Percentiles rank a stretch among this genome's conserved stretches.
Evolutionary conservation across 2,888 invertebrate genomes (phyloP).

Genomic region (Drosophila borborema): DNA sequence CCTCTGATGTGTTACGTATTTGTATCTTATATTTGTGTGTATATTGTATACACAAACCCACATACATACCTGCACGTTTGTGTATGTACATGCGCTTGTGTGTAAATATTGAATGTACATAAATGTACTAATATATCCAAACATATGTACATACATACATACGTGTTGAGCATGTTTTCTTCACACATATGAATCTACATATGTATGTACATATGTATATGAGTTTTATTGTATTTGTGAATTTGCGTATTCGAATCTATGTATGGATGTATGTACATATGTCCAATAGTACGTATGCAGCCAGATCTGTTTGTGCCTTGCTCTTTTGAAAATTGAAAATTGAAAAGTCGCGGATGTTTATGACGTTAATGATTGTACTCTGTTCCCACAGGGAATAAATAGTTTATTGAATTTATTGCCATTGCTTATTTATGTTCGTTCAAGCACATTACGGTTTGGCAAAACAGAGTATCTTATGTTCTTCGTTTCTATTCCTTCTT

Average conservation of each 20-base stretch:
- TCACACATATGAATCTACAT: background rate
- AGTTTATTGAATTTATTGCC: conserved; percentile 8
- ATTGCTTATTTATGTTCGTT: background rate
- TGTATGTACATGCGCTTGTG: conserved; percentile 5
- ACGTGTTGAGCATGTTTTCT: conserved; percentile 15
- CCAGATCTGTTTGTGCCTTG: conserved; percentile 39
- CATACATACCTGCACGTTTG: background rate
- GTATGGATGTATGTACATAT: background rate
- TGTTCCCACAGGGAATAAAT: conserved; percentile 10
- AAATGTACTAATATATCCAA: background rate
- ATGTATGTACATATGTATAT: background rate
- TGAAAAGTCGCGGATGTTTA: conserved; percentile 61
- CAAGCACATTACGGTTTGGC: background rate
- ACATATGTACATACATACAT: background rate
- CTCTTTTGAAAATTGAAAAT: conserved; percentile 63
- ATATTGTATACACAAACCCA: conserved; percentile 18
- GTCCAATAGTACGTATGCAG: conserved; percentile 10
- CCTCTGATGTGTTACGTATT: conserved; percentile 41
- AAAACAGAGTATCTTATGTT: background rate
- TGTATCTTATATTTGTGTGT: conserved; percentile 44
- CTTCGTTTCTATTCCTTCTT: background rate
- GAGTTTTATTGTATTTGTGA: conserved; percentile 39
- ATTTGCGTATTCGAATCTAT: conserved; percentile 50
- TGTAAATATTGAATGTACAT: conserved; percentile 8
- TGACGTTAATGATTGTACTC: conserved; percentile 67